phyloP scores from a whole-genome alignment of 1,140 invertebrate genomes.

The Anagrus nilaparvatae region DNA sequence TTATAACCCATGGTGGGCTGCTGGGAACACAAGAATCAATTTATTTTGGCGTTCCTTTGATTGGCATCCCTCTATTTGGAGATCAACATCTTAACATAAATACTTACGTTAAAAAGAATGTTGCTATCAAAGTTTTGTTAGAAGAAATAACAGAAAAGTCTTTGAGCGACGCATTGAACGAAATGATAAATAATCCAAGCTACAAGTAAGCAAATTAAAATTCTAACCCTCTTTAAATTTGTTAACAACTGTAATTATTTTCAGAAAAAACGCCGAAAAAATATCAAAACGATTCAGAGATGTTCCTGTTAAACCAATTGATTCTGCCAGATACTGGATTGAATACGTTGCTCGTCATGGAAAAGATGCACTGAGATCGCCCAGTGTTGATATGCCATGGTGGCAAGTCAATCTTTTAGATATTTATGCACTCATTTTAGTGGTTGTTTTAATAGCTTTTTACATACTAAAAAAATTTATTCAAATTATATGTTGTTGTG shows the following conservation, averaged over 20 bases:
- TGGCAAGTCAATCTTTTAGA: conserved; percentile 44
- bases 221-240: neutral
- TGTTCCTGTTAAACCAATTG: conserved; percentile 46
- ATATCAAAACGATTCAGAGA: conserved; percentile 54
- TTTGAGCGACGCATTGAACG: neutral
- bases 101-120: neutral
- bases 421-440: conserved; percentile 23
- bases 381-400: conserved; percentile 38
- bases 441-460: no score
- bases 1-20: conserved; percentile 65
- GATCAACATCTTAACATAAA: conserved; percentile 1
- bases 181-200: neutral
- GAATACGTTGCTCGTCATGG: conserved; percentile 57
- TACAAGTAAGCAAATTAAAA: conserved; percentile 4
- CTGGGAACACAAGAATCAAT: conserved; percentile 40
- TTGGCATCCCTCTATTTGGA: conserved; percentile 2
- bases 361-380: conserved; percentile 37
- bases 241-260: neutral
- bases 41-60: neutral
- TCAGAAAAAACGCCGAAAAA: conserved; percentile 14
- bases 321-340: conserved; percentile 57
- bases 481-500: no score
- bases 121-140: neutral
- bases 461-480: no score
- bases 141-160: neutral